Base-by-base conservation (phyloP, 92 coral and sea anemone genomes). In the Paragorgia papillata region DNA sequence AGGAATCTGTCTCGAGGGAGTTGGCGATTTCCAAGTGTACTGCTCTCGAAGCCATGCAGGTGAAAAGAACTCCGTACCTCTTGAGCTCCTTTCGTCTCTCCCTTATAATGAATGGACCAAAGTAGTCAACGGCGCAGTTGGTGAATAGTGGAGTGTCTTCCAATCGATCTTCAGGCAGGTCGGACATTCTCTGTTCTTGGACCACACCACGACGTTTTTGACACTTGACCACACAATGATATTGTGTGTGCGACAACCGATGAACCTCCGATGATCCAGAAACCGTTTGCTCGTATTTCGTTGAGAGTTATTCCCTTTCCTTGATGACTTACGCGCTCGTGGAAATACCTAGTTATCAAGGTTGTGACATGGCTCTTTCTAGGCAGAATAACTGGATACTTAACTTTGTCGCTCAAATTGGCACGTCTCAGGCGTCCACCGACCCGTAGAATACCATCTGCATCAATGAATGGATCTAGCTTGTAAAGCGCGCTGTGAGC, bases 261-360 rank as follows among this genome's bases (percentile, higher is more conserved):
- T 15, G 79, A 7, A 19, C 84, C 89, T 31, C 90, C 90, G 28
- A 89, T 54, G 28, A 89, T 75, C 90, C 90, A 85, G 69, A 40
- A 89, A 9, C 92, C 85, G 21, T 27, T 60, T 20, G 83, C 61
- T 21, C 86, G 66, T 9, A 77, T 71, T 55, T 88, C 87, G 57
- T 69, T 81, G 14, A 48, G 33, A 28, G 92, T 85, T 7, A 88
- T 64, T 26, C 89, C 92, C 21, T 70, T 66, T 9, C 87, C 87
- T 68, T 88, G 92, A n/a, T 82, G 89, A 7, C 37, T 44, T 1
- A 43, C 60, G 12, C 48, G 62, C 49, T 85, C 69, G 34, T 85
- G 88, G 67, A 13, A 82, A 55, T 79, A 64, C 39, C 55, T 79
- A 12, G 81, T 81, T 29, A 81, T 69, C 28, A 85, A 46, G 54